Evolutionary conservation across 2,113 vertebrate genomes (phyloP).

Genomic region (Bolborhynchus lineola): DNA sequence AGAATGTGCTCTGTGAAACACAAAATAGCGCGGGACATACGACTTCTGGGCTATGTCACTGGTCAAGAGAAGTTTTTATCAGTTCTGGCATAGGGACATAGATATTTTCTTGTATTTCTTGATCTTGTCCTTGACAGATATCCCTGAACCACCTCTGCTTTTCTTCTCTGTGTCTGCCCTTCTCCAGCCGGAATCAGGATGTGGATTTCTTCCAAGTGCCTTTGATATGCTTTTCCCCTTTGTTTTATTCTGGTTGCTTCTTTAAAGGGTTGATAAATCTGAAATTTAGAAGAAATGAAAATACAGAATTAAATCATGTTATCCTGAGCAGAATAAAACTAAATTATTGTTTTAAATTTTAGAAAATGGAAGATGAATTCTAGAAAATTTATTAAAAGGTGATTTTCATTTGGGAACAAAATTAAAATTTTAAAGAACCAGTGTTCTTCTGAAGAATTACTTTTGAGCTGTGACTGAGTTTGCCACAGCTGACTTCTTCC

Average conservation of each 20-base stretch:
- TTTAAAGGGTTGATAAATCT: not conserved
- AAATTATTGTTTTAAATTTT: not conserved
- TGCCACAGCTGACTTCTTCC: not conserved
- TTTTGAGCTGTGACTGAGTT: not conserved
- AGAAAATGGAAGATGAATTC: not conserved
- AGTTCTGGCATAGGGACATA: constrained; percentile 15
- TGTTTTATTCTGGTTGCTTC: not conserved
- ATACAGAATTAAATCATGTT: not conserved
- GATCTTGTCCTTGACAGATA: not conserved
- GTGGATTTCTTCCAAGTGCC: not conserved
- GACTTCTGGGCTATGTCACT: constrained; percentile 59
- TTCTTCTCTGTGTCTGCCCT: constrained; percentile 1
- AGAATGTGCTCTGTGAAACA: constrained; percentile 24
- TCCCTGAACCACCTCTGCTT: not conserved
- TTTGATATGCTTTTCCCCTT: not conserved
- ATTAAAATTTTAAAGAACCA: not conserved
- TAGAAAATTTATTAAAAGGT: not conserved
- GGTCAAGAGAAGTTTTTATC: constrained; percentile 43
- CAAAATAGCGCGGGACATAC: not conserved
- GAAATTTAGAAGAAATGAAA: not conserved
- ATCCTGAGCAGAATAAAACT: not conserved
- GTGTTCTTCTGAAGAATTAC: not conserved
- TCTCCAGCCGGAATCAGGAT: not conserved
- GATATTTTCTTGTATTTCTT: constrained; percentile 35
- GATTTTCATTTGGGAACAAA: not conserved